phyloP scores from a whole-genome alignment of 2,797 vertebrate genomes.

The Neosalanx taihuensis region DNA sequence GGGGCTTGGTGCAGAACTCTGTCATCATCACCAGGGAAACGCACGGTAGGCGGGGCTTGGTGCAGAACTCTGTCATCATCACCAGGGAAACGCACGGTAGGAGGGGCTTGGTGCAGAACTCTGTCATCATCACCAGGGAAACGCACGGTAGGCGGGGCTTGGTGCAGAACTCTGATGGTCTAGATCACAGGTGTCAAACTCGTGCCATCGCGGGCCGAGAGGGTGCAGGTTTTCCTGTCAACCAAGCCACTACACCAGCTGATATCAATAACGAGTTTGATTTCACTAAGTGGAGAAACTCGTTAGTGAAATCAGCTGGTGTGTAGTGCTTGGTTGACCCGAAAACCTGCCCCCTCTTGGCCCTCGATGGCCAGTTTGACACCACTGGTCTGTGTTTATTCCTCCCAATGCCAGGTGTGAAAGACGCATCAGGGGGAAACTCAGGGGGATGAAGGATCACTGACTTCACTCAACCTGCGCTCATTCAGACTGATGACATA shows the following conservation, averaged over 20 bases:
- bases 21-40: slow-evolving; percentile 54
- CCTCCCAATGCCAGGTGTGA: slow-evolving; percentile 24
- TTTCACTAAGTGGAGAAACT: no score
- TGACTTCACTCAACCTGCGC: background rate
- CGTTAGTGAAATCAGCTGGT: no score
- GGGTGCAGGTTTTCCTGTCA: no score
- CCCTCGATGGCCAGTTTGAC: no score
- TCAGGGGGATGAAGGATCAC: background rate
- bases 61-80: slow-evolving; percentile 44
- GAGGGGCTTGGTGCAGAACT: slow-evolving; percentile 35
- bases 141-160: slow-evolving; percentile 58
- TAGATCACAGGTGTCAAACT: slow-evolving; percentile 7
- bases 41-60: slow-evolving; percentile 57
- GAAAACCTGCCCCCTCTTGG: no score
- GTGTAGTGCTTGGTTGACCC: no score
- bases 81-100: slow-evolving; percentile 64
- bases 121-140: slow-evolving; percentile 52
- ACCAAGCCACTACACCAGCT: no score
- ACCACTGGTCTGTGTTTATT: slow-evolving; percentile 43
- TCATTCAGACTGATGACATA: slow-evolving; percentile 3
- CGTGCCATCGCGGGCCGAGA: background rate
- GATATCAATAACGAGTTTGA: no score
- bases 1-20: slow-evolving; percentile 37
- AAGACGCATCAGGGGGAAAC: background rate
- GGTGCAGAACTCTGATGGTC: slow-evolving; percentile 25